phyloP scores from a whole-genome alignment of 92 coral and sea anemone species.

The Plumapathes pennacea region DNA sequence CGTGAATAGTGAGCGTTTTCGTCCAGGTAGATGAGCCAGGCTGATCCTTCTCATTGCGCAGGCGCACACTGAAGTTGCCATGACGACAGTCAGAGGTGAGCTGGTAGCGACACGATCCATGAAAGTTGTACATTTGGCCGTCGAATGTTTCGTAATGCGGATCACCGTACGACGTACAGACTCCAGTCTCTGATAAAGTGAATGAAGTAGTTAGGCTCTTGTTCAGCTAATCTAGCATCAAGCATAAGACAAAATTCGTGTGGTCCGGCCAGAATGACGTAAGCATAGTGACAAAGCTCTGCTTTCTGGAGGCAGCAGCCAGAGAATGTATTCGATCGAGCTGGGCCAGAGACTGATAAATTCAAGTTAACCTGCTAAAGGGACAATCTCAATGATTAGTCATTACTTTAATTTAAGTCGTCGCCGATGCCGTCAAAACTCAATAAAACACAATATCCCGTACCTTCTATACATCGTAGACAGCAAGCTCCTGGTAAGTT shows the following conservation, averaged over 20 bases:
- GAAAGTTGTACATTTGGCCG: slow-evolving; percentile 94
- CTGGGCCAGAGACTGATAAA: no score
- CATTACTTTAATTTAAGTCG: no score
- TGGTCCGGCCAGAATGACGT: no score
- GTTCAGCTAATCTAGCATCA: no score
- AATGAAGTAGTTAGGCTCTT: no score
- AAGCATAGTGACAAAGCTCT: no score
- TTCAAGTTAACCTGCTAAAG: no score
- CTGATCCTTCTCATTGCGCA: slow-evolving; percentile 88
- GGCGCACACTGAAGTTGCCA: slow-evolving; percentile 81
- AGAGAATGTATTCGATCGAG: no score
- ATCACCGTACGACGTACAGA: slow-evolving; percentile 94
- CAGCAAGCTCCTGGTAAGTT: slow-evolving; percentile 89
- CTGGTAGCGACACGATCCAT: slow-evolving; percentile 88
- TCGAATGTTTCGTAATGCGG: slow-evolving; percentile 99
- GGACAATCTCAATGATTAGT: no score
- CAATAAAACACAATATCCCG: neutral
- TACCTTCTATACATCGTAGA: slow-evolving; percentile 85
- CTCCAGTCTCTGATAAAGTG: slow-evolving; percentile 69
- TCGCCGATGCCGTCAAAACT: neutral
- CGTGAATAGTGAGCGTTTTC: slow-evolving; percentile 76
- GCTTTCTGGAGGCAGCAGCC: no score
- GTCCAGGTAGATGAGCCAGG: slow-evolving; percentile 80
- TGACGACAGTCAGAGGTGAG: slow-evolving; percentile 79
- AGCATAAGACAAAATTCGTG: no score